Percentiles rank a stretch among this genome's conserved stretches.
Conservation (phyloP, 2,888 invertebrate species). For the Scaptomyza caliginosa region DNA sequence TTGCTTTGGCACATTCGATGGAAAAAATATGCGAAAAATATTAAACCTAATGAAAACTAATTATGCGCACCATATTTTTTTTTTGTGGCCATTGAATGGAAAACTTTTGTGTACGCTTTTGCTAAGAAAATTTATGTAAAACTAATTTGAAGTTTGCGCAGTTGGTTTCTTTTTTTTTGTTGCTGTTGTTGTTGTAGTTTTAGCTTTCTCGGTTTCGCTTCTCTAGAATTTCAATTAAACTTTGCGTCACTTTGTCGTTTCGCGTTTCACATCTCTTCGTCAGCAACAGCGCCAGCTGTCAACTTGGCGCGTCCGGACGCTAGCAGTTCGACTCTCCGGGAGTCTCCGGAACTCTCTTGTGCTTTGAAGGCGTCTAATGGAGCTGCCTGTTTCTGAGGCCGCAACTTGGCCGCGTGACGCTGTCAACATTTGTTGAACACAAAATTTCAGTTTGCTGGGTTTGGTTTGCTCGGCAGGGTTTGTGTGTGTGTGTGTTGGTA, state of each 20-base stretch:
- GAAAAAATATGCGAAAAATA: slow-evolving; percentile 3
- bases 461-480: slow-evolving; percentile 21
- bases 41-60: slow-evolving; percentile 26
- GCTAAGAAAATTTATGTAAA: slow-evolving; percentile 60
- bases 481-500: background rate
- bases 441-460: slow-evolving; percentile 75
- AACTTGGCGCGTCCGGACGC: slow-evolving; percentile 26
- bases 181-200: slow-evolving; percentile 11
- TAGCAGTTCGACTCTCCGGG: background rate
- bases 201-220: slow-evolving; percentile 15
- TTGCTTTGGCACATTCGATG: background rate
- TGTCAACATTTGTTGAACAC: slow-evolving; percentile 78
- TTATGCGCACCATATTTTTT: slow-evolving; percentile 52
- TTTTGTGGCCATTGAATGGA: slow-evolving; percentile 27
- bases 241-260: slow-evolving; percentile 68
- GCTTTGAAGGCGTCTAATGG: slow-evolving; percentile 53
- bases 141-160: slow-evolving; percentile 63
- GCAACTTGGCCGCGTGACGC: slow-evolving; percentile 52
- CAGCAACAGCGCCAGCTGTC: slow-evolving; percentile 61
- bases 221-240: slow-evolving; percentile 74
- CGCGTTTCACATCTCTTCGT: slow-evolving; percentile 33
- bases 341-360: background rate
- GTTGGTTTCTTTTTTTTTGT: slow-evolving; percentile 4
- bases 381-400: slow-evolving; percentile 43
- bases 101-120: slow-evolving; percentile 18